These are phyloP conservation scores for Porites australiensis DNA, from an alignment of 64 coral and sea anemone genomes.

Conservation along the genomic window DNA sequence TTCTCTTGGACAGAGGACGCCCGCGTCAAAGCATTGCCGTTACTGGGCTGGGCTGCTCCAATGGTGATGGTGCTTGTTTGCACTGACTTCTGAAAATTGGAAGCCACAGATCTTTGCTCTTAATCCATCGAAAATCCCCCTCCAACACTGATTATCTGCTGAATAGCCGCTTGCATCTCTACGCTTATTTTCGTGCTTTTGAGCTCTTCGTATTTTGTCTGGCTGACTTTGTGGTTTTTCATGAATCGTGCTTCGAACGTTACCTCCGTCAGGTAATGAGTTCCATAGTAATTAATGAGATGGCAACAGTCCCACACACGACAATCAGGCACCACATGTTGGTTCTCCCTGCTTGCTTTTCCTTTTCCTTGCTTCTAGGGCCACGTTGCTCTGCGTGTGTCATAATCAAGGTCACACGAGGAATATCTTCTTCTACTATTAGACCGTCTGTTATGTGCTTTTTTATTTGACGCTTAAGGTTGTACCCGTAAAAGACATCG, in stretches of 20 bases:
- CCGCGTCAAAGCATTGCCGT: conserved; percentile 22
- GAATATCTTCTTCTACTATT: too few species aligned
- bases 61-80: conserved; percentile 8
- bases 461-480: too few species aligned
- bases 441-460: too few species aligned
- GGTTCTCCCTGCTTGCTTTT: too few species aligned
- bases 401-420: too few species aligned
- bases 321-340: too few species aligned
- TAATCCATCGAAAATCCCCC: conserved; percentile 38
- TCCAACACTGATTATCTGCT: conserved; percentile 1
- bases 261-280: conserved; percentile 18
- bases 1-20: neutral
- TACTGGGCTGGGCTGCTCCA: neutral
- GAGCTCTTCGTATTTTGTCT: neutral
- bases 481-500: too few species aligned
- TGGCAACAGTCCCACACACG: neutral
- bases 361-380: too few species aligned
- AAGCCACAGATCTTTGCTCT: conserved; percentile 9
- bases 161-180: conserved; percentile 13
- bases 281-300: conserved; percentile 1
- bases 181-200: neutral
- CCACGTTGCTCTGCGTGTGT: too few species aligned
- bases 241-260: conserved; percentile 27
- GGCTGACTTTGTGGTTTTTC: neutral
- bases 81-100: neutral